Evolutionary conservation across 1,140 invertebrate species (phyloP), one percentile per base, ranked within the genome.

Genomic region (Hylaeus volcanicus): DNA sequence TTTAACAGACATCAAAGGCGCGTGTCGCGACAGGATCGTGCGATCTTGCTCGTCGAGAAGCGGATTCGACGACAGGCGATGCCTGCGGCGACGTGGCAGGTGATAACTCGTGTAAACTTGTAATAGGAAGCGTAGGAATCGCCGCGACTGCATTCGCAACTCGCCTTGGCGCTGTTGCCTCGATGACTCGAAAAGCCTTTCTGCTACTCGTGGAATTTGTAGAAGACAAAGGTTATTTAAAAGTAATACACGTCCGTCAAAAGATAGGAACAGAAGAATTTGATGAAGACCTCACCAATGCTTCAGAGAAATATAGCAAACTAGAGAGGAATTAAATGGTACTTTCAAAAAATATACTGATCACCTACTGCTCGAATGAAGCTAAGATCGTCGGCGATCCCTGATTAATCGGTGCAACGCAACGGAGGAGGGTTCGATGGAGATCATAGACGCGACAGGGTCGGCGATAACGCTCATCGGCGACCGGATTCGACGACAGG

Each of bases 71-170:
- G 69, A 74, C 73, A 75, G 51, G 55, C 45, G 68, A 48, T 55
- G 51, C 58, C 58, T 11, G 58, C 5, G 74, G 70, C 68, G 55
- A 64, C 78, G 70, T 80, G 56, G 43, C 73, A 81, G 79, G 37
- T 66, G 83, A 84, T 84, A 84, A 82, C 65, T 78, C 72, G 71
- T 74, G 74, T 71, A 80, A 86, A 53, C 60, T 56, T 51, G 76
- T 81, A 83, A 86, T 80, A 74, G 74, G 74, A 86, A 86, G 71
- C 77, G 81, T 86, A 55, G 51, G 76, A 80, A 79, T 76, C 9
- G 45, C 45, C 73, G 85, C 84, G 72, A 89, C 86, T 81, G 84
- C 88, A 83, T 88, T 88, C 83, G 66, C 74, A 77, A 80, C 79
- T 81, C 85, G 89, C 88, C 77, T 74, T 26, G 26, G 26, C 26